These are phyloP conservation scores for Actinia tenebrosa DNA, from an alignment of 64 coral and sea anemone genomes.

Conservation along the genomic window DNA sequence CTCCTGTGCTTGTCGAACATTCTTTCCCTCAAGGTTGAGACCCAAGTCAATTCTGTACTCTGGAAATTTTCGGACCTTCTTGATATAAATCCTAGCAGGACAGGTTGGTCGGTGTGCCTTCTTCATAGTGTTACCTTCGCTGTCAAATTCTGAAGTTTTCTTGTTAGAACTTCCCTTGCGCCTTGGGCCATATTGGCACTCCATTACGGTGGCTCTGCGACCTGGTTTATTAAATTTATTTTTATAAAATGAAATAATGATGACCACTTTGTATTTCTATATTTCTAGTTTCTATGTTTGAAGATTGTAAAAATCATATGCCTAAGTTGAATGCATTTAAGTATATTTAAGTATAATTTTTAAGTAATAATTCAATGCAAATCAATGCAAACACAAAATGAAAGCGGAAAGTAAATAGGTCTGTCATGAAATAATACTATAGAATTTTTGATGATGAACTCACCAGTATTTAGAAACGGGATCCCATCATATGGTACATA, in stretches of 20 bases:
- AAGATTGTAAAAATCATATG: too few species aligned
- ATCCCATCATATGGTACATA: constrained; percentile 98
- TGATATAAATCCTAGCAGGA: constrained; percentile 95
- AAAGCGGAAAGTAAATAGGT: too few species aligned
- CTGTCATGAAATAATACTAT: too few species aligned
- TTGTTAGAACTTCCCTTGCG: constrained; percentile 84
- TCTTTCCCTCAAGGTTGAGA: constrained; percentile 72
- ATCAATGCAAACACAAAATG: too few species aligned
- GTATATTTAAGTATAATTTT: too few species aligned
- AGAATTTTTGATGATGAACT: neutral
- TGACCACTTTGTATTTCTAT: too few species aligned
- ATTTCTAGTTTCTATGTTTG: neutral
- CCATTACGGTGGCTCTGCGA: constrained; percentile 98
- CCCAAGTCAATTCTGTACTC: constrained; percentile 83
- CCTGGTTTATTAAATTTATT: constrained; percentile 30
- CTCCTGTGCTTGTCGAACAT: constrained; percentile 88
- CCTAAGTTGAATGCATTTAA: too few species aligned
- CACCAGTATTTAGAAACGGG: constrained; percentile 96
- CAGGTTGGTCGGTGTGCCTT: constrained; percentile 85
- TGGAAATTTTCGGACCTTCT: constrained; percentile 95
- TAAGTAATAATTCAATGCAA: too few species aligned
- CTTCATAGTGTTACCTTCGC: constrained; percentile 54
- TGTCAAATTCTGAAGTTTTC: constrained; percentile 65
- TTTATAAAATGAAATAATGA: neutral
- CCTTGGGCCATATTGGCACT: constrained; percentile 96